A percentile compares a stretch with the other conserved stretches of the same genome.
These are phyloP conservation scores for Lamprologus speciosus DNA, from an alignment of 2,113 vertebrate genomes.

Conservation along the genomic window DNA sequence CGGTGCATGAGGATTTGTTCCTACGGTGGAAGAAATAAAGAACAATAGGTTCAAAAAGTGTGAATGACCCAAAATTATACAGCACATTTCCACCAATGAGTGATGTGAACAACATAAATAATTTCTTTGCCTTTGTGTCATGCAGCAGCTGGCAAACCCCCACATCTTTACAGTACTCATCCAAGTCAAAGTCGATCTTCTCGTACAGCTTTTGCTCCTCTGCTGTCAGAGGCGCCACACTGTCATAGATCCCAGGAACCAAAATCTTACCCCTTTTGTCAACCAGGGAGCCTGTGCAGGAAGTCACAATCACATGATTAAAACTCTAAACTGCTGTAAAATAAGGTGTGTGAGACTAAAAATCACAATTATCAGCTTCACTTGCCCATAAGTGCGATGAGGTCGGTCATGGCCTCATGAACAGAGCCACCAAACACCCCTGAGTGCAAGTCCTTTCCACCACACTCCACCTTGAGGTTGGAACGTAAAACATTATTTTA, in stretches of 20 bases:
- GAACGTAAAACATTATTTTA: accelerated
- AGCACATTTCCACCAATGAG: not conserved
- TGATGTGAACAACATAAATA: not conserved
- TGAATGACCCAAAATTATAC: accelerated
- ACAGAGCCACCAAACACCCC: conserved; percentile 94
- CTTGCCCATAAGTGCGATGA: conserved; percentile 88
- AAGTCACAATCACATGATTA: not conserved
- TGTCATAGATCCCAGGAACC: conserved; percentile 78
- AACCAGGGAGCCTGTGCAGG: conserved; percentile 72
- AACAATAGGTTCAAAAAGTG: accelerated
- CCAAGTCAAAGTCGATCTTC: conserved; percentile 88
- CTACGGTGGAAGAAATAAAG: conserved; percentile 42
- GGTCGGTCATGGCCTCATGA: conserved; percentile 93
- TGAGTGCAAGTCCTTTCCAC: conserved; percentile 87
- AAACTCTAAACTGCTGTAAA: not conserved
- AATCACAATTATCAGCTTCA: not conserved
- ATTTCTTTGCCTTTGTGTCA: conserved; percentile 72
- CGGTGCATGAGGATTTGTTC: conserved; percentile 89
- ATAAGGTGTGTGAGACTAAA: accelerated
- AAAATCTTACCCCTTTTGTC: conserved; percentile 81
- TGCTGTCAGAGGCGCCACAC: conserved; percentile 77
- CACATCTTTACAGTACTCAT: conserved; percentile 83
- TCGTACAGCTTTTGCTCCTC: conserved; percentile 83
- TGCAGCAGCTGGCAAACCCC: conserved; percentile 77
- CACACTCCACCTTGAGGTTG: conserved; percentile 74